Evolutionary conservation across 2,113 vertebrate genomes (phyloP), one percentile per base, ranked within the genome.

Genomic region (Scomber japonicus): DNA sequence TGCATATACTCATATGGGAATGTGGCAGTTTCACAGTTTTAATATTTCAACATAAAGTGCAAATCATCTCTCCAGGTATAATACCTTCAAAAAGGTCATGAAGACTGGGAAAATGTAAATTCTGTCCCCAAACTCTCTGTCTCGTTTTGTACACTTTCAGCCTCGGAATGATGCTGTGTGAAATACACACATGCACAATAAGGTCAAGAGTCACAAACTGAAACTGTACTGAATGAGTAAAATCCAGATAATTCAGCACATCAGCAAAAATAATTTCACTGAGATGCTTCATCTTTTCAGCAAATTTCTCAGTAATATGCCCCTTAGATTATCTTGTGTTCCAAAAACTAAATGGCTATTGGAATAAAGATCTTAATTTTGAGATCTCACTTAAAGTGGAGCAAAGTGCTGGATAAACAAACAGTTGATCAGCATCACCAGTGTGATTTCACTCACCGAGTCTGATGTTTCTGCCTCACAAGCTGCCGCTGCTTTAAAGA

Each of bases 11-110:
- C 54, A 9, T 30, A 31, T 14, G 64, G 63, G 70, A 77, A n/a
- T 53, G 54, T 66, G 15, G 62, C 85, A 46, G 68, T 19, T 69
- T 27, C 7, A 0, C 72, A 35, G 73, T 66, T 74, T 69, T 78
- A 71, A 75, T 49, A 70, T 84, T 71, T 54, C 64, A 57, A n/a
- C 61, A 71, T 48, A 48, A 63, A 78, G 73, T 45, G 45, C 49
- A 64, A 78, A 66, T 80, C 63, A 24, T 74, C 73, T 78, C 65
- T 72, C 56, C 78, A 64, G 79, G 62, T 82, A 57, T 64, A 49
- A 48, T 49, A 55, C 67, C 67, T 40, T 60, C 46, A 19, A 65
- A 85, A 82, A 85, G 79, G 82, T 77, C 79, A 76, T 4, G 44
- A 48, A 59, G 49, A 51, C 7, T 3, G 3, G 35, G 44, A 56